These are phyloP conservation scores for Chironomus riparius DNA, from an alignment of 2,888 invertebrate genomes.

Conservation along the genomic window DNA sequence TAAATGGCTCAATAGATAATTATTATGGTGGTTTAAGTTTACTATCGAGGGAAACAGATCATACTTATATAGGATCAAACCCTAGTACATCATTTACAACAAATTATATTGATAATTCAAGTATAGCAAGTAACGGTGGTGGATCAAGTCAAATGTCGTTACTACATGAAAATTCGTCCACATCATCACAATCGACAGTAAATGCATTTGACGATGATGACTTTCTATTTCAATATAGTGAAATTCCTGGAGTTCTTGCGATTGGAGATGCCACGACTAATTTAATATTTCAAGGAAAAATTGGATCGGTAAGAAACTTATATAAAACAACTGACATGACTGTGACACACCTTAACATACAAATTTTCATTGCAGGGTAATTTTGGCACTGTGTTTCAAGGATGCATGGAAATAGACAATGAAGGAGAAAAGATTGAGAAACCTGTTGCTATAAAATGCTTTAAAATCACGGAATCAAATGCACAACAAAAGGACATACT, in stretches of 20 bases:
- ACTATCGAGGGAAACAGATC: slow-evolving; percentile 23
- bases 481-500: slow-evolving; percentile 59
- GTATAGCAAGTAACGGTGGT: slow-evolving; percentile 1
- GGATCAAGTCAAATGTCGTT: slow-evolving; percentile 24
- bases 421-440: slow-evolving; percentile 43
- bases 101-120: slow-evolving; percentile 15
- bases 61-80: slow-evolving; percentile 20
- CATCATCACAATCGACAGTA: slow-evolving; percentile 7
- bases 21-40: slow-evolving; percentile 14
- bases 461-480: slow-evolving; percentile 47
- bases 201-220: slow-evolving; percentile 33
- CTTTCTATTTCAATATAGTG: slow-evolving; percentile 33
- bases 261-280: slow-evolving; percentile 45
- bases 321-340: too few relatives aligned
- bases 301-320: too few relatives aligned
- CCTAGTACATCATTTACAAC: not conserved
- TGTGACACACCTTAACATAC: too few relatives aligned
- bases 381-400: too few relatives aligned
- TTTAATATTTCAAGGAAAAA: too few relatives aligned
- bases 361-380: too few relatives aligned
- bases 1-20: not conserved
- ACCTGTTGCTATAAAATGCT: slow-evolving; percentile 59
- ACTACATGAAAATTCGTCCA: slow-evolving; percentile 4
- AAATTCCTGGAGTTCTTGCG: slow-evolving; percentile 49
- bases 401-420: not conserved